Evolutionary conservation across 2,113 vertebrate species (phyloP).

Genomic region (Salminus brasiliensis): DNA sequence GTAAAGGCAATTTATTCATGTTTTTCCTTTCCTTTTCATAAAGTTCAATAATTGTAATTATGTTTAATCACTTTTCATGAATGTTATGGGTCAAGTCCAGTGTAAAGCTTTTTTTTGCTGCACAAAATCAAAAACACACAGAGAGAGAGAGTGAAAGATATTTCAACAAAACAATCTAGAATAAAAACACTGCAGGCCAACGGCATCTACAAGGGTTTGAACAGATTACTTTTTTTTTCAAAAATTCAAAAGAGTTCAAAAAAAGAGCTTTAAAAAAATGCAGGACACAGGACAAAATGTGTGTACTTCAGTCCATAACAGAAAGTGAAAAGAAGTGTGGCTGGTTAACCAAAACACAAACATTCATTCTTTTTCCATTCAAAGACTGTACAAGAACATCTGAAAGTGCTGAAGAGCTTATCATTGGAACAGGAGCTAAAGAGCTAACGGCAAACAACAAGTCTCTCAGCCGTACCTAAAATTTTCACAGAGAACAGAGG

Average conservation of each 20-base stretch:
- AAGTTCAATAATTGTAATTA: background rate
- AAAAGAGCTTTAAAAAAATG: background rate
- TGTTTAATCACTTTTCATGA: background rate
- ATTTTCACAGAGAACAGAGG: background rate
- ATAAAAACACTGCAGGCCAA: background rate
- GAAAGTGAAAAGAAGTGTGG: background rate
- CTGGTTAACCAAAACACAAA: background rate
- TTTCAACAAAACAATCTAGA: background rate
- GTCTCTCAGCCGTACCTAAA: background rate
- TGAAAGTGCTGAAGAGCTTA: conserved; percentile 1
- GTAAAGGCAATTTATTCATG: conserved; percentile 16
- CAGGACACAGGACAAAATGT: background rate
- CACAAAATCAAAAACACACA: background rate
- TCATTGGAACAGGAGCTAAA: background rate
- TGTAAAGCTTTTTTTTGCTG: conserved; percentile 30
- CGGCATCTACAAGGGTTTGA: background rate
- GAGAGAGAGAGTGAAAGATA: background rate
- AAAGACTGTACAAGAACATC: background rate
- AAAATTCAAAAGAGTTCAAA: background rate
- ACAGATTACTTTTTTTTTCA: background rate
- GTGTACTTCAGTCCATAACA: background rate
- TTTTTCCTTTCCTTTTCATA: background rate
- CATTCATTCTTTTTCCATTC: no score
- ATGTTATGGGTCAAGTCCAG: background rate
- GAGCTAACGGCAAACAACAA: background rate